Evolutionary conservation across 2,113 vertebrate species (phyloP).

Genomic region (Eretmochelys imbricata): DNA sequence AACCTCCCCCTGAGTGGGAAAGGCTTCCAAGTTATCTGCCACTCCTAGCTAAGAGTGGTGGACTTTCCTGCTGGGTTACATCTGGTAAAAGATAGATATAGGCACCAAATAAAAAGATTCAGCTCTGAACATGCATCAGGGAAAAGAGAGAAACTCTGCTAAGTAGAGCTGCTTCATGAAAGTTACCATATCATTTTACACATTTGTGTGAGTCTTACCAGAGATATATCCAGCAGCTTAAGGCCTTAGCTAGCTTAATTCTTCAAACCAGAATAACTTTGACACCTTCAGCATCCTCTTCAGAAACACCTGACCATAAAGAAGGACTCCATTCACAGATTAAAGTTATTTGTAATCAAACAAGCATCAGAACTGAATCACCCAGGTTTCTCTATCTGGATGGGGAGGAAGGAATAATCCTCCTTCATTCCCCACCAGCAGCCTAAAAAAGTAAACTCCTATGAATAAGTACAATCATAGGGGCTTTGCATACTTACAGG

Average conservation of each 20-base stretch:
- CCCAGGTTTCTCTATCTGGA: not conserved
- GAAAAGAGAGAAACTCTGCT: not conserved
- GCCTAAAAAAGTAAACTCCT: not conserved
- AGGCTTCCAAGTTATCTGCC: not conserved
- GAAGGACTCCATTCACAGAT: accelerated
- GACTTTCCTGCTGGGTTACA: not conserved
- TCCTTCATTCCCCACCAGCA: not conserved
- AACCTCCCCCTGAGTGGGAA: not conserved
- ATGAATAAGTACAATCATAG: not conserved
- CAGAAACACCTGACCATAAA: not conserved
- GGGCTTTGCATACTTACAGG: not conserved
- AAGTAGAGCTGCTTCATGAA: not conserved
- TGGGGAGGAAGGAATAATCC: not conserved
- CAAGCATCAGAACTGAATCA: not conserved
- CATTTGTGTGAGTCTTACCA: not conserved
- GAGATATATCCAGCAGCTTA: not conserved
- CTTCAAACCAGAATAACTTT: not conserved
- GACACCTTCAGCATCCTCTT: not conserved
- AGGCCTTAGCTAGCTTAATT: not conserved
- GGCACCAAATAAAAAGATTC: not conserved
- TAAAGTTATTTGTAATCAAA: not conserved
- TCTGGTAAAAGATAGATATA: not conserved
- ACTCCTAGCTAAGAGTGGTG: not conserved
- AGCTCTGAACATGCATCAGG: too few species aligned
- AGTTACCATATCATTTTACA: not conserved